A percentile compares a stretch with the other conserved stretches of the same genome.
Conservation (phyloP, 2,888 invertebrate species). For the Dryobota labecula region DNA sequence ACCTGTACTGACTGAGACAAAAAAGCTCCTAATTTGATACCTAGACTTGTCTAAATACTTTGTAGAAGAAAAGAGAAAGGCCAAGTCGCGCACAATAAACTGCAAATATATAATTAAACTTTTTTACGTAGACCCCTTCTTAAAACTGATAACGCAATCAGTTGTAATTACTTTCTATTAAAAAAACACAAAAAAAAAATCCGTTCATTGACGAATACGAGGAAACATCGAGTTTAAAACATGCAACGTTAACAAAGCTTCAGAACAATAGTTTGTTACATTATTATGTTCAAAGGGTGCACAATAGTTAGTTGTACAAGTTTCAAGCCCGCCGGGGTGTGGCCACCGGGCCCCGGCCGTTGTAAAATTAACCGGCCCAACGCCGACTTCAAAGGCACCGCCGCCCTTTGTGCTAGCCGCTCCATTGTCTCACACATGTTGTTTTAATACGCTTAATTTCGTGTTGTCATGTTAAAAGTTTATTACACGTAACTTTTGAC, state of each 20-base stretch:
- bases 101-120: background rate
- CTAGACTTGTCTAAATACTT: background rate
- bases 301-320: conserved; percentile 64
- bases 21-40: background rate
- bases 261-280: conserved; percentile 46
- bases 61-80: conserved; percentile 2
- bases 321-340: conserved; percentile 57
- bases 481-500: conserved; percentile 73
- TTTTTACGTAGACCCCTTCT: conserved; percentile 13
- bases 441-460: conserved; percentile 87
- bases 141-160: conserved; percentile 23
- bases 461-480: conserved; percentile 88
- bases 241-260: conserved; percentile 28
- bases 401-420: conserved; percentile 82
- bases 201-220: conserved; percentile 45
- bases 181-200: conserved; percentile 29
- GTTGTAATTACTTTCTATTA: conserved; percentile 30
- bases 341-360: conserved; percentile 73
- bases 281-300: conserved; percentile 59
- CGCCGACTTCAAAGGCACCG: conserved; percentile 83
- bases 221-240: conserved; percentile 18
- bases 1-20: background rate
- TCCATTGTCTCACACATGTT: conserved; percentile 87
- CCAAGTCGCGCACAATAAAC: background rate
- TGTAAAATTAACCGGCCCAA: conserved; percentile 82